These are phyloP conservation scores for Ophthalmolycus amberensis DNA, from an alignment of 2,113 vertebrate genomes.

Conservation along the genomic window DNA sequence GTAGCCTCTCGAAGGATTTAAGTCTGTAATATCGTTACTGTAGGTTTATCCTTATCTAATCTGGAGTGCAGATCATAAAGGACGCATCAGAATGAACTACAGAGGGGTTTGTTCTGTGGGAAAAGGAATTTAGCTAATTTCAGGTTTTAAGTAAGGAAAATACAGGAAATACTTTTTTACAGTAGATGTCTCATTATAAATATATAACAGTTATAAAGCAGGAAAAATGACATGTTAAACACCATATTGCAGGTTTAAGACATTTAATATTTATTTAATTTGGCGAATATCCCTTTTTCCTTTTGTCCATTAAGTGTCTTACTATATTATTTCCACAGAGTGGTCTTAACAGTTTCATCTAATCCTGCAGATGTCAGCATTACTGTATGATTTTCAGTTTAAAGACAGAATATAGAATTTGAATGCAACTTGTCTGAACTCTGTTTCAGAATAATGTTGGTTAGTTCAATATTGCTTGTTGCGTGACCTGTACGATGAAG, in stretches of 20 bases:
- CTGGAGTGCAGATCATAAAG: constrained; percentile 3
- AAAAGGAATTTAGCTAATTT: background rate
- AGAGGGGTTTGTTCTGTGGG: background rate
- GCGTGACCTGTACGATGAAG: background rate
- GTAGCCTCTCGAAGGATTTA: constrained; percentile 30
- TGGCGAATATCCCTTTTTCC: background rate
- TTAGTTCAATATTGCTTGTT: background rate
- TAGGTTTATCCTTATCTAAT: constrained; percentile 42
- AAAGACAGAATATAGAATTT: background rate
- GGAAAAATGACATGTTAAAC: background rate
- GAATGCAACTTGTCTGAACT: no score
- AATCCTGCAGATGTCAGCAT: background rate
- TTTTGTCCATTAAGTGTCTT: background rate
- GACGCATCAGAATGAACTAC: background rate
- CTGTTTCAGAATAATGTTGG: no score
- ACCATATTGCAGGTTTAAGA: background rate
- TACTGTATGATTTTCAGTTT: background rate
- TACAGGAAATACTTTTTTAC: background rate
- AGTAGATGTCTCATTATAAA: background rate
- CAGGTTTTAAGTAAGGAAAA: background rate
- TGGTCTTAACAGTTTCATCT: background rate
- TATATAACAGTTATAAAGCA: background rate
- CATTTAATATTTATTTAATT: background rate
- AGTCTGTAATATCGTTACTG: constrained; percentile 16
- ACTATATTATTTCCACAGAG: background rate